Percentiles rank a stretch among this genome's conserved stretches.
Conservation (phyloP, 2,888 invertebrate species). For the Brachycybe producta region DNA sequence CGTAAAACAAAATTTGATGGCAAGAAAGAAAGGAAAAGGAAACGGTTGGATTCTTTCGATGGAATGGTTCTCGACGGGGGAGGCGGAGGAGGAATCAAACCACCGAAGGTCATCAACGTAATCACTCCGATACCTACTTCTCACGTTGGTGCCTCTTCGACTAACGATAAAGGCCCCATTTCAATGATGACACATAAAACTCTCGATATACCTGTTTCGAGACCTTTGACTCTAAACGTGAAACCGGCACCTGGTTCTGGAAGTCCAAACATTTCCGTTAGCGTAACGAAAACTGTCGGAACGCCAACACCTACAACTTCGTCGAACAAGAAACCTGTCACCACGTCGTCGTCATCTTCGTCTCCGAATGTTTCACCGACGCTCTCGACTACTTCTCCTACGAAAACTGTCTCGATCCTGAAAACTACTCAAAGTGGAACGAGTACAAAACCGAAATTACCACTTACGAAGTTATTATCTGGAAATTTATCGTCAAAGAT, state of each 20-base stretch:
- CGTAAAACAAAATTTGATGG: constrained; percentile 23
- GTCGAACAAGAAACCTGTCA: constrained; percentile 7
- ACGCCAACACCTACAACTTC: constrained; percentile 13
- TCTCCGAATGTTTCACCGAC: constrained; percentile 14
- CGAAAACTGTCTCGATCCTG: constrained; percentile 18
- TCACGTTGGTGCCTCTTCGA: neutral
- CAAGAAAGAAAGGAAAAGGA: constrained; percentile 27
- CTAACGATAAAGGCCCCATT: constrained; percentile 9
- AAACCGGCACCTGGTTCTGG: constrained; percentile 12
- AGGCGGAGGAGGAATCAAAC: constrained; percentile 17
- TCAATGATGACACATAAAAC: constrained; percentile 17
- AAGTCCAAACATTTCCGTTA: constrained; percentile 19
- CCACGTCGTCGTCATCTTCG: constrained; percentile 3
- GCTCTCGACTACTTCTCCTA: constrained; percentile 14
- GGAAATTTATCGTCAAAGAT: no score
- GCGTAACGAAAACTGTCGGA: constrained; percentile 18
- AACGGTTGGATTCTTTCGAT: constrained; percentile 24
- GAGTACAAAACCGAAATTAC: constrained; percentile 17
- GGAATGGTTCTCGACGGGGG: constrained; percentile 11
- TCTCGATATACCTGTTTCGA: constrained; percentile 16
- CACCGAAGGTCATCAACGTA: constrained; percentile 19
- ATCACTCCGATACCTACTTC: constrained; percentile 17
- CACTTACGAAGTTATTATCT: constrained; percentile 12
- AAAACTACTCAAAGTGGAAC: constrained; percentile 17
- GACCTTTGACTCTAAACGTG: constrained; percentile 13